Evolutionary conservation across 1,140 invertebrate genomes (phyloP), one percentile per base, ranked within the genome.

Genomic region (Bombus confusus): DNA sequence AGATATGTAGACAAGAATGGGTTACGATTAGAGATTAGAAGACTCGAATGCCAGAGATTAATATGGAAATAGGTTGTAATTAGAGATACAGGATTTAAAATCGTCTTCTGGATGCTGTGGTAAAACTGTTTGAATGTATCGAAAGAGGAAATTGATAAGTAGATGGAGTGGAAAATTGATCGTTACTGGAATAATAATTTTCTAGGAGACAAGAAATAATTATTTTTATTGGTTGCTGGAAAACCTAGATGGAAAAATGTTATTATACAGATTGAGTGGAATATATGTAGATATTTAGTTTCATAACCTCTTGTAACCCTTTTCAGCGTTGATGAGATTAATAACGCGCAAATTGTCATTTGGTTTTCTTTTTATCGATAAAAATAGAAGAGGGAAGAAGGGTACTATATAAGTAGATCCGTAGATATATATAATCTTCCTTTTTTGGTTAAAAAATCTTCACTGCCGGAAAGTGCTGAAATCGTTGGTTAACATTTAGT

Each of bases 1-100:
- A 69, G 59, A 86, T 86, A 76, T 9, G 37, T 34, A 79, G 22
- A 37, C 74, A 31, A 80, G 80, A 89, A 74, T 52, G 34, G 39
- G 47, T 28, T 18, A 22, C 13, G 25, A 31, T 62, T 62, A 25
- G 18, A 47, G 87, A 88, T 89, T 86, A 86, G 73, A 86, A 73
- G 68, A 68, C 41, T 9, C 15, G 73, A 37, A 43, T 64, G 57
- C 41, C 34, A 34, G 28, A 77, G 69, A 86, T 86, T 89, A 89
- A 77, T 31, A 77, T 31, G 64, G 75, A 86, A 73, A 39, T 52
- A 57, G 39, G 31, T 73, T 47, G 76, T 28, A 59, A 9, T 25
- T 25, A n/a, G 13, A 62, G 75, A 84, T 79, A 68, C 18, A 6
- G 28, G 18, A 5, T 76, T 37, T 39, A 31, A n/a, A 28, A 52